These are phyloP conservation scores for Clivina fossor DNA, from an alignment of 2,888 invertebrate species.

Conservation along the genomic window DNA sequence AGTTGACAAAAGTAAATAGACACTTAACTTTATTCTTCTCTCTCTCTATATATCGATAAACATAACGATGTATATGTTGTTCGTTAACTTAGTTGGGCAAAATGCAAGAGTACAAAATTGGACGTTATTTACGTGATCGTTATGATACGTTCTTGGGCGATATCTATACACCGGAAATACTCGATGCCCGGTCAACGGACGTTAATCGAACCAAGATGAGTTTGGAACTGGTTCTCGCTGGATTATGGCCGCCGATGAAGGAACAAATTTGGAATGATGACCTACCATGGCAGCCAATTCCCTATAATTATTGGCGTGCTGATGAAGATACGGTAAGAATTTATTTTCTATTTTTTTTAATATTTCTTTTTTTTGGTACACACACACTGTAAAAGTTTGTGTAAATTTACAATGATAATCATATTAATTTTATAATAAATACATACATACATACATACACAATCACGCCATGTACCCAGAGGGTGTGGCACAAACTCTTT, in stretches of 20 bases:
- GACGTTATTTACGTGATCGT: conserved; percentile 61
- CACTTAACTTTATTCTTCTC: background rate
- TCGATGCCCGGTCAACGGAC: conserved; percentile 62
- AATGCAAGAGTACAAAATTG: conserved; percentile 62
- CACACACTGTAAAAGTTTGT: no score
- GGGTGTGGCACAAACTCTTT: no score
- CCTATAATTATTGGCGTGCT: conserved; percentile 43
- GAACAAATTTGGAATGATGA: conserved; percentile 58
- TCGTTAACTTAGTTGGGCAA: conserved; percentile 54
- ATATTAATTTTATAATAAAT: no score
- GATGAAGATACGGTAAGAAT: conserved; percentile 43
- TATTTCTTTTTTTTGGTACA: no score
- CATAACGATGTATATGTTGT: background rate
- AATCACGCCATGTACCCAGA: no score
- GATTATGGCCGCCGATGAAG: conserved; percentile 63
- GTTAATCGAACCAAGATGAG: conserved; percentile 73
- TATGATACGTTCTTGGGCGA: conserved; percentile 63
- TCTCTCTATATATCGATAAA: background rate
- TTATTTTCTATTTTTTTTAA: background rate
- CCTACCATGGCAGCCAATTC: conserved; percentile 46
- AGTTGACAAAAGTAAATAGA: conserved; percentile 56
- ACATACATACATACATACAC: no score
- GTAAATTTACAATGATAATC: no score
- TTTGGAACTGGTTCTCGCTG: conserved; percentile 66
- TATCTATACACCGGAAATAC: conserved; percentile 59